A percentile compares a stretch with the other conserved stretches of the same genome.
Evolutionary conservation across 2,797 vertebrate genomes (phyloP).

Genomic region (Gymnoscopelus braueri): DNA sequence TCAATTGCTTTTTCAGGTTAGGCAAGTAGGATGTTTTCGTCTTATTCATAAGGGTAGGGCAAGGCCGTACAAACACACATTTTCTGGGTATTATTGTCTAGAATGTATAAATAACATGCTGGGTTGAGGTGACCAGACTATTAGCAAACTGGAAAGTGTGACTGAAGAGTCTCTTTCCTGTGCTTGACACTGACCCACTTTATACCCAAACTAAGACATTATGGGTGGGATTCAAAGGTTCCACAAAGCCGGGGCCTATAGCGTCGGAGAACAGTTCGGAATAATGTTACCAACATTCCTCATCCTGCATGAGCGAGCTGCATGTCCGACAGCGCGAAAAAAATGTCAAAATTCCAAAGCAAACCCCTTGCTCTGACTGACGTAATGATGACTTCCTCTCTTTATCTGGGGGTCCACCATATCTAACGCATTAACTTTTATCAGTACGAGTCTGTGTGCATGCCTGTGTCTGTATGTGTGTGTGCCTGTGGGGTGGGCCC

Average conservation of each 20-base stretch:
- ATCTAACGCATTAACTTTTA: constrained; percentile 57
- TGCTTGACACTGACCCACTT: constrained; percentile 38
- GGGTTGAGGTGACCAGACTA: constrained; percentile 18
- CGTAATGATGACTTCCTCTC: constrained; percentile 52
- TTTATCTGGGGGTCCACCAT: constrained; percentile 58
- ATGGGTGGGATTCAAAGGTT: constrained; percentile 49
- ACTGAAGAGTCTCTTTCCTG: constrained; percentile 48
- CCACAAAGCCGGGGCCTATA: constrained; percentile 41
- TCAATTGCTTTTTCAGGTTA: constrained; percentile 26
- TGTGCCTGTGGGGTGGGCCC: constrained; percentile 18
- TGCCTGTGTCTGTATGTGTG: constrained; percentile 1
- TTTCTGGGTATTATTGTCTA: constrained; percentile 17
- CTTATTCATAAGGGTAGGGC: constrained; percentile 25
- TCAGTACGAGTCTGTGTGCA: constrained; percentile 9
- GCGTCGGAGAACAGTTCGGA: constrained; percentile 36
- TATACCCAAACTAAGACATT: constrained; percentile 8
- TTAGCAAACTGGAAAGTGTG: constrained; percentile 57
- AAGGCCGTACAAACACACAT: constrained; percentile 13
- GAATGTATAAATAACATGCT: constrained; percentile 9
- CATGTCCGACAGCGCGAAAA: constrained; percentile 39
- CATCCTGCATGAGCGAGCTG: constrained; percentile 25
- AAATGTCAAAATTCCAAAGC: constrained; percentile 65
- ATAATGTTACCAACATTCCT: constrained; percentile 59
- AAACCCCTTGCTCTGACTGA: constrained; percentile 60
- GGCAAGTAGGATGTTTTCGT: constrained; percentile 32